Conservation (phyloP, 1,140 invertebrate genomes). For the Cecropterus lyciades region DNA sequence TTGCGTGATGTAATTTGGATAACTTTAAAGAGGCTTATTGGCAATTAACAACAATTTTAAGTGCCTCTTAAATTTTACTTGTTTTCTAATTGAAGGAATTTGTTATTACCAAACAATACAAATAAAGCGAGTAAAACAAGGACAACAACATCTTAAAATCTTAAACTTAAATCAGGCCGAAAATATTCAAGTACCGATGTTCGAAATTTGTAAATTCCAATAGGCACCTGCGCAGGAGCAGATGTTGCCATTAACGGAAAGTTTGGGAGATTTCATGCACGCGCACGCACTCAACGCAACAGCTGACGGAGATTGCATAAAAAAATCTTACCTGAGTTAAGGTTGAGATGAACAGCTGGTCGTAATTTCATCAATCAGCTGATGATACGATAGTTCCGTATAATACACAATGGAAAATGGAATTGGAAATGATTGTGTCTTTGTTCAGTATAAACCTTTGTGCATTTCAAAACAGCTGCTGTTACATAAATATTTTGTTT, state of each 20-base stretch:
- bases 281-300: slow-evolving; percentile 52
- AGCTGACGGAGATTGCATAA: slow-evolving; percentile 58
- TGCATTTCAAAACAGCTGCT: too few species aligned
- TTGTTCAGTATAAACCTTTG: too few species aligned
- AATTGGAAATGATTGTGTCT: background rate
- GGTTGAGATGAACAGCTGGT: slow-evolving; percentile 39
- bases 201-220: slow-evolving; percentile 63
- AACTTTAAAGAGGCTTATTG: slow-evolving; percentile 4
- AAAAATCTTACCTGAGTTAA: slow-evolving; percentile 63
- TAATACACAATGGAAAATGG: background rate
- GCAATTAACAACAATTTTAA: background rate
- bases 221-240: slow-evolving; percentile 66
- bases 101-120: too few species aligned
- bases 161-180: background rate
- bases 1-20: slow-evolving; percentile 22
- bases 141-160: slow-evolving; percentile 10
- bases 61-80: too few species aligned
- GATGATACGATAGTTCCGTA: slow-evolving; percentile 45
- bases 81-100: too few species aligned
- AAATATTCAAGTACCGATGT: slow-evolving; percentile 18
- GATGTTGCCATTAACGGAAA: slow-evolving; percentile 54
- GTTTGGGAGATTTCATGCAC: slow-evolving; percentile 65
- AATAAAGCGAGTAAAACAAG: background rate
- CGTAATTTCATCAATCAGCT: slow-evolving; percentile 59
- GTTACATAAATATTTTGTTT: too few species aligned